Conservation (phyloP, 2,888 invertebrate genomes). For the Chironomus tentans region DNA sequence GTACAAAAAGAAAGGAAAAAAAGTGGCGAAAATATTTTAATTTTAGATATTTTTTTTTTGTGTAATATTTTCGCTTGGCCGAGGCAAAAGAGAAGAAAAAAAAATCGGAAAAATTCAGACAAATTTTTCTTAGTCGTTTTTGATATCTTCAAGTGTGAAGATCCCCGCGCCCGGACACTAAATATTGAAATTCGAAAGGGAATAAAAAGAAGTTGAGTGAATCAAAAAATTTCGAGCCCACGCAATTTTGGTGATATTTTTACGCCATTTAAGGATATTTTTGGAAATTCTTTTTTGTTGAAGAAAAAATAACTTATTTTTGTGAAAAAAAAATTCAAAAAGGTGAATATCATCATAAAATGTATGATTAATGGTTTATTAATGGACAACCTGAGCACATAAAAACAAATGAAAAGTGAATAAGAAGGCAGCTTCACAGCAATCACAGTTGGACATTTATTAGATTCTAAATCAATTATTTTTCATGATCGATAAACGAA, state of each 20-base stretch:
- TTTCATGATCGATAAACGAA: not conserved
- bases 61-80: conserved; percentile 16
- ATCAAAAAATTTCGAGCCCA: not conserved
- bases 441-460: not conserved
- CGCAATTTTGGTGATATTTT: conserved; percentile 1
- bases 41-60: conserved; percentile 22
- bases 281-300: not conserved
- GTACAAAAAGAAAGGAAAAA: not conserved
- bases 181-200: not conserved
- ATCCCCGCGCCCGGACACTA: conserved; percentile 20
- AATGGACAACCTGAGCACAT: not conserved
- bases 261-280: not conserved
- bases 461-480: not conserved
- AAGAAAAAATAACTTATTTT: too few species aligned
- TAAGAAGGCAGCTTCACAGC: not conserved
- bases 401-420: not conserved
- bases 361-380: not conserved
- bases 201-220: not conserved
- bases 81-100: not conserved
- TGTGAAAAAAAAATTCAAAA: not conserved
- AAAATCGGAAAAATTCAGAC: conserved; percentile 14
- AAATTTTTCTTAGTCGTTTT: conserved; percentile 23
- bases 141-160: conserved; percentile 24
- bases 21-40: conserved; percentile 15
- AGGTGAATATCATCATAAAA: not conserved